A percentile compares a stretch with the other conserved stretches of the same genome.
phyloP scores from a whole-genome alignment of 2,888 invertebrate species.

The Hypomecis atomaria region DNA sequence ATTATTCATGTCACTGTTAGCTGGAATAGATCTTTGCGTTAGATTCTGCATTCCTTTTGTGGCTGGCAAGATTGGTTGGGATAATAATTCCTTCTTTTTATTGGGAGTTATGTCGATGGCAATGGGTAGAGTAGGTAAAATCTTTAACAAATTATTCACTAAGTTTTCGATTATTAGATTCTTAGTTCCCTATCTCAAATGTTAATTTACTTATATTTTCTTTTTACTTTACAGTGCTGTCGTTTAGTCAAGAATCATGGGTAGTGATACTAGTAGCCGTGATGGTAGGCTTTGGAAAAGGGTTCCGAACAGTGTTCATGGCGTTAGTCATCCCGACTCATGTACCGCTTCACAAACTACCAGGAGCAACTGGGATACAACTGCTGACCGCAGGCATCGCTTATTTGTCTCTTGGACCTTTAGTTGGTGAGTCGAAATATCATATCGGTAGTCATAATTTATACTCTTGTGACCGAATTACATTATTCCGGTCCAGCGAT shows the following conservation, averaged over 20 bases:
- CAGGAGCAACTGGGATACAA: slow-evolving; percentile 89
- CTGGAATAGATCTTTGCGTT: slow-evolving; percentile 86
- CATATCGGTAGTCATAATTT: not conserved
- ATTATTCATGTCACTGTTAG: slow-evolving; percentile 88
- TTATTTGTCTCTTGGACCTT: slow-evolving; percentile 86
- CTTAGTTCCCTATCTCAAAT: not conserved
- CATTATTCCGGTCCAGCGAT: no score
- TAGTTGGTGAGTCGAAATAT: slow-evolving; percentile 83
- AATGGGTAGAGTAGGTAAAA: slow-evolving; percentile 86
- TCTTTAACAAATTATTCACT: slow-evolving; percentile 24
- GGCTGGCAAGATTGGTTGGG: slow-evolving; percentile 88
- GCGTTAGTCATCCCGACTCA: slow-evolving; percentile 89
- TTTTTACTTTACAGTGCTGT: slow-evolving; percentile 81
- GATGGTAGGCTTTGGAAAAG: slow-evolving; percentile 89
- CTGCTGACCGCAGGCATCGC: slow-evolving; percentile 87
- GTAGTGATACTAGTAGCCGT: slow-evolving; percentile 85
- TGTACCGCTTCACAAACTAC: slow-evolving; percentile 88
- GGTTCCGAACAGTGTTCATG: slow-evolving; percentile 89
- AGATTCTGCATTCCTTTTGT: slow-evolving; percentile 88
- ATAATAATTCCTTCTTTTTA: slow-evolving; percentile 88
- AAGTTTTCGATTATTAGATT: not conserved
- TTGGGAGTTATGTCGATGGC: slow-evolving; percentile 88
- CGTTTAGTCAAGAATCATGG: slow-evolving; percentile 84
- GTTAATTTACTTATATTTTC: slow-evolving; percentile 30
- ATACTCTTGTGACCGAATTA: no score